Evolutionary conservation across 2,888 invertebrate genomes (phyloP).

Genomic region (Parapristionchus giblindavisi): DNA sequence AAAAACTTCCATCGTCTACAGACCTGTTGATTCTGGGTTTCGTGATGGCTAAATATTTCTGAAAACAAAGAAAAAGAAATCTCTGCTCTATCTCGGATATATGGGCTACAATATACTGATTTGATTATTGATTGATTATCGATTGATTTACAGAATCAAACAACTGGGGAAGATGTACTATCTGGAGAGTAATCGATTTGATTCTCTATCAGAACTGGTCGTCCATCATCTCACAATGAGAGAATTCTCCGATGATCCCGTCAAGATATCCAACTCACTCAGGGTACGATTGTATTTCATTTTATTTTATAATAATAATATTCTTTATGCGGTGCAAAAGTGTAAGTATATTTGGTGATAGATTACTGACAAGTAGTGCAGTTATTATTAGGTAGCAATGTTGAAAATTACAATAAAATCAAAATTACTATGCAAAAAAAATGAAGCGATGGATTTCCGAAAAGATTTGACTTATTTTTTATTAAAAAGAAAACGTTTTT

Average conservation of each 20-base stretch:
- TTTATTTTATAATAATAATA: not conserved
- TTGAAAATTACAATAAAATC: too few relatives aligned
- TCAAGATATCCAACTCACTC: not conserved
- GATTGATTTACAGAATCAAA: constrained; percentile 18
- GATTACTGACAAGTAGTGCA: too few relatives aligned
- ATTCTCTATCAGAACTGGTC: constrained; percentile 13
- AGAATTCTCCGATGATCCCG: constrained; percentile 13
- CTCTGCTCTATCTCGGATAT: too few relatives aligned
- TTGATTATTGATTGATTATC: not conserved
- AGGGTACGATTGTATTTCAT: constrained; percentile 1
- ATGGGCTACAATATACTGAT: not conserved
- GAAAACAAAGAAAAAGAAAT: too few relatives aligned
- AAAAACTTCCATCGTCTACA: too few relatives aligned
- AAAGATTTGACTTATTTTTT: not conserved
- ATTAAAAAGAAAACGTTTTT: not conserved
- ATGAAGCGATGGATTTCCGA: not conserved
- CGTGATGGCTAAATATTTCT: too few relatives aligned
- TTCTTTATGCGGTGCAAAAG: too few relatives aligned
- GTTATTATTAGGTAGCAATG: too few relatives aligned
- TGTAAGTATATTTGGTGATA: too few relatives aligned
- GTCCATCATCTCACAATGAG: constrained; percentile 32
- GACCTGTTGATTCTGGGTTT: too few relatives aligned
- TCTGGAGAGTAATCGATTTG: constrained; percentile 7
- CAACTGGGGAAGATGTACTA: constrained; percentile 26
- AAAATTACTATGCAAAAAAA: too few relatives aligned